Percentiles rank a stretch among this genome's conserved stretches.
Evolutionary conservation across 2,113 vertebrate genomes (phyloP).

Genomic region (Elgaria multicarinata): DNA sequence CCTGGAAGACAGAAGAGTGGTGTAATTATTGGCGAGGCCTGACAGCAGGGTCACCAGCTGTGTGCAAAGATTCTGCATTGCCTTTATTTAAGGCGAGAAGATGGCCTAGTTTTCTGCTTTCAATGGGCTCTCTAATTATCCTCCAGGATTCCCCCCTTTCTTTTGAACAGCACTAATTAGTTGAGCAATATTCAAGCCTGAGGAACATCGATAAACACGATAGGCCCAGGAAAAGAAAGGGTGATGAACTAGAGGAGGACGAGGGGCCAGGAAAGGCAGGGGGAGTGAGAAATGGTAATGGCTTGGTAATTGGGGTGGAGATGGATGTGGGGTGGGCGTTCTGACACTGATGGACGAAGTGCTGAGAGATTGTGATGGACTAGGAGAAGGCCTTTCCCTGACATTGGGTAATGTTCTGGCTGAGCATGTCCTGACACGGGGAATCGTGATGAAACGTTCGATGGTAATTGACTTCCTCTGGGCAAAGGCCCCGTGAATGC

Average conservation of each 20-base stretch:
- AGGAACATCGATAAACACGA: conserved; percentile 46
- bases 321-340: conserved; percentile 1
- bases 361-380: not conserved
- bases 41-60: not conserved
- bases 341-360: not conserved
- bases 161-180: conserved; percentile 69
- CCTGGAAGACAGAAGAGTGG: accelerated
- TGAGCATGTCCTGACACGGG: accelerated
- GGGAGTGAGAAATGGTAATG: not conserved
- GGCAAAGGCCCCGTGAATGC: not conserved
- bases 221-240: conserved; percentile 43
- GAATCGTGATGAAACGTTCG: accelerated
- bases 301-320: conserved; percentile 1
- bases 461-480: accelerated
- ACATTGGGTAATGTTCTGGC: not conserved
- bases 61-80: not conserved
- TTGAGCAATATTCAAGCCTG: conserved; percentile 54
- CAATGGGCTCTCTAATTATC: conserved; percentile 71
- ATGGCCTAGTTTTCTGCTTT: conserved; percentile 70
- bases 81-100: conserved; percentile 59
- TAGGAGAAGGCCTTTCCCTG: conserved; percentile 18
- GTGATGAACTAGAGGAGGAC: conserved; percentile 20
- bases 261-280: conserved; percentile 2
- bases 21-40: conserved; percentile 22
- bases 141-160: conserved; percentile 23